phyloP scores from a whole-genome alignment of 23 tunicate genomes.

The Halocynthia aurantium region DNA sequence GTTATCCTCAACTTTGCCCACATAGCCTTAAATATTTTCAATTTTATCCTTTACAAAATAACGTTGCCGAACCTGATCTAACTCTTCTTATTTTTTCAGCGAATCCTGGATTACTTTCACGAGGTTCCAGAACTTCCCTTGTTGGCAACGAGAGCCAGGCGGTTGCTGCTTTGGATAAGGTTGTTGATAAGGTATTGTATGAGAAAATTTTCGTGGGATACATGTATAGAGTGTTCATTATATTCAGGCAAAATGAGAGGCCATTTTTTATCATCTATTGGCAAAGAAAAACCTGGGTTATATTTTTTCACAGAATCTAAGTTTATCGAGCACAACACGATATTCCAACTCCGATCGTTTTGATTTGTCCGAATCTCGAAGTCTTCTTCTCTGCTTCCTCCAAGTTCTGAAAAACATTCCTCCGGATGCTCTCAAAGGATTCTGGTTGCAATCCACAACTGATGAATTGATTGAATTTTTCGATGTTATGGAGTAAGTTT shows the following conservation, averaged over 20 bases:
- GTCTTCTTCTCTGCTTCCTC: slow-evolving; percentile 74
- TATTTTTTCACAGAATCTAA: slow-evolving; percentile 10
- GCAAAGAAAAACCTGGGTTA: no score
- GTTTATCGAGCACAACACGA: slow-evolving; percentile 8
- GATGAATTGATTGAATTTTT: slow-evolving; percentile 79
- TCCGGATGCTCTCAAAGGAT: slow-evolving; percentile 60
- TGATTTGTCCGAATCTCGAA: slow-evolving; percentile 53
- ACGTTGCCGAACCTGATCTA: no score
- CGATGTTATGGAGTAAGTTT: slow-evolving; percentile 76
- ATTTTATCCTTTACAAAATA: no score
- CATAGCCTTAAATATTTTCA: no score
- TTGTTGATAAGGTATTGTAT: slow-evolving; percentile 13
- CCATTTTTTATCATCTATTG: no score
- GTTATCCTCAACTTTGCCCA: no score
- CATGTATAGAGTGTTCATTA: no score
- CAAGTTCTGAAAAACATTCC: slow-evolving; percentile 63
- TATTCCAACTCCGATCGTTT: slow-evolving; percentile 22
- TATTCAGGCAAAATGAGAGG: no score
- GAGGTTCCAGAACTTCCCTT: slow-evolving; percentile 51
- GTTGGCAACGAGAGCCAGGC: slow-evolving; percentile 20
- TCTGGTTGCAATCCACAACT: slow-evolving; percentile 86
- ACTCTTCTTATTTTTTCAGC: slow-evolving; percentile 20
- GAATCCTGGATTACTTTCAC: slow-evolving; percentile 54
- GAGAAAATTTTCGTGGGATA: no score
- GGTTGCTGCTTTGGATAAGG: slow-evolving; percentile 6